Evolutionary conservation across 1,140 invertebrate genomes (phyloP).

Genomic region (Drosophila littoralis): DNA sequence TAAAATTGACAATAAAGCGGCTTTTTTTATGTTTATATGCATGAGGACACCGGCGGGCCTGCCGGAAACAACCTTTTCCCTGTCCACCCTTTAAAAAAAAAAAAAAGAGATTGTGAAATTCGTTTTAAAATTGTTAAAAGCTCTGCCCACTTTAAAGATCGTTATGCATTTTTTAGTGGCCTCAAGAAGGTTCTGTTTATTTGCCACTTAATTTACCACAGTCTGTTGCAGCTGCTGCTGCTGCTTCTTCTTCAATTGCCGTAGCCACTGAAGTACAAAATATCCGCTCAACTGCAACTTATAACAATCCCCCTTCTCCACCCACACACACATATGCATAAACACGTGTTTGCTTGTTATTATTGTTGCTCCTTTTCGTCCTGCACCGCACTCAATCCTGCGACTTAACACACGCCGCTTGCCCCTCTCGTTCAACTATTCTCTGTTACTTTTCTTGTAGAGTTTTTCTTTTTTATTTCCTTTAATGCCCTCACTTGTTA

Average conservation of each 20-base stretch:
- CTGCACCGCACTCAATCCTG: conserved; percentile 22
- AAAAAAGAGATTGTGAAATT: conserved; percentile 15
- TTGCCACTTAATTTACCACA: conserved; percentile 77
- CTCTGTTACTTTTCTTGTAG: conserved; percentile 1
- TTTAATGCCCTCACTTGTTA: conserved; percentile 7
- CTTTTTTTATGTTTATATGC: conserved; percentile 72
- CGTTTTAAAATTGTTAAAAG: conserved; percentile 67
- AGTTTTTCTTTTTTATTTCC: conserved; percentile 2
- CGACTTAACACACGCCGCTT: conserved; percentile 4
- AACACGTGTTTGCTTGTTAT: conserved; percentile 56
- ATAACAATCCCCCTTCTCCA: conserved; percentile 31
- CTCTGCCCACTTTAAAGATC: conserved; percentile 69
- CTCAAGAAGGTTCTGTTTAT: conserved; percentile 71
- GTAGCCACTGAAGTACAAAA: conserved; percentile 68
- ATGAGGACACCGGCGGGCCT: conserved; percentile 3
- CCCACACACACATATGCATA: conserved; percentile 59
- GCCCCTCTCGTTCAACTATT: background rate
- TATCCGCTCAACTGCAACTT: conserved; percentile 75
- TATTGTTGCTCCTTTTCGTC: conserved; percentile 31
- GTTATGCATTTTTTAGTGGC: conserved; percentile 74
- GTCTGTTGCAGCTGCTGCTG: conserved; percentile 59
- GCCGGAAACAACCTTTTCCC: background rate
- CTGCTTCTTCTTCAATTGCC: conserved; percentile 39
- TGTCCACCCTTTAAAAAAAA: too few relatives aligned
- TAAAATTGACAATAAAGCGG: conserved; percentile 83